Base-by-base conservation (phyloP, 1,140 invertebrate species). In the Orius laevigatus region DNA sequence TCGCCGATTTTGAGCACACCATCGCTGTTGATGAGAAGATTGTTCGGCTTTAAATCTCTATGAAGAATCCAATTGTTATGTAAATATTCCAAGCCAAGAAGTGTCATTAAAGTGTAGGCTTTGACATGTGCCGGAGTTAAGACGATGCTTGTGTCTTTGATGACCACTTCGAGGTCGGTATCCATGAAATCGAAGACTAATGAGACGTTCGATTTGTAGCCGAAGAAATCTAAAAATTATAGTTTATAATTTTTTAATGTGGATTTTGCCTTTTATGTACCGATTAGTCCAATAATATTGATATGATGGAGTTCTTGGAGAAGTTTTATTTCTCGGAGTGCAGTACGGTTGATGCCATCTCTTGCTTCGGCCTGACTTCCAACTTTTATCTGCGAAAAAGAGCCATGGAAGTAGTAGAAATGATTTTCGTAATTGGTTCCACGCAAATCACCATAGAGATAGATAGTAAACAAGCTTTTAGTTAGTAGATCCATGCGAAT, bases 161-260 rank as follows among this genome's bases (percentile, higher is more conserved):
- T n/a, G n/a, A n/a, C n/a, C n/a, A n/a, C n/a, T n/a, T n/a, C n/a
- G n/a, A n/a, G n/a, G n/a, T n/a, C n/a, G n/a, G n/a, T n/a, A n/a
- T n/a, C n/a, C n/a, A 99, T 98, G 60, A 94, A 98, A 65, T 99
- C 95, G 72, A 98, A 98, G 0, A 99, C 95, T 15, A 99, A 69
- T 38, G 93, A 97, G n/a, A 99, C 84, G 73, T 97, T 98, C 16
- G 92, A 96, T 65, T 89, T 84, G 56, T 95, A 83, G 25, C 95
- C 94, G 74, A 98, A 97, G 3, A 98, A 91, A 78, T 98, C 94
- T 69, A 74, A 60, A 51, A 57, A 48, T 10, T 15, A 15, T n/a
- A 66, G 11, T 87, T 86, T 58, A 99, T 95, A 6, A 98, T 78
- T 70, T 99, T 96, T 35, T 81, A 75, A 69, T 99, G 95, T 55